phyloP scores from a whole-genome alignment of 2,888 invertebrate genomes.

The Drosophila neutralis region DNA sequence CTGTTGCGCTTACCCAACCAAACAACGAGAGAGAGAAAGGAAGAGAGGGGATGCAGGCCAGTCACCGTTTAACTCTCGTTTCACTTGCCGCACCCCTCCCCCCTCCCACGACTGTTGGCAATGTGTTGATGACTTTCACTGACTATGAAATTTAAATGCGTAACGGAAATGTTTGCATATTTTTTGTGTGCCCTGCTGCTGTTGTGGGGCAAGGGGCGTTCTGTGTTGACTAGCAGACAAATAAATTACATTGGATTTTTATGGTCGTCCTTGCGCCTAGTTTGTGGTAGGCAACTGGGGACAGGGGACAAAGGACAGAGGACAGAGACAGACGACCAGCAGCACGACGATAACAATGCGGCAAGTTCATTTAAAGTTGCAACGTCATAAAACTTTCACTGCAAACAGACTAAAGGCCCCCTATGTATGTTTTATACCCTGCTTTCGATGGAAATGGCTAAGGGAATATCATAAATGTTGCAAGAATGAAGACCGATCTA shows the following conservation, averaged over 20 bases:
- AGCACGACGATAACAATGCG: conserved; percentile 48
- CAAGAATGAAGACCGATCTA: background rate
- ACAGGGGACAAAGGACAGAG: conserved; percentile 21
- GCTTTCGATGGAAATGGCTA: background rate
- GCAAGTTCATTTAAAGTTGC: conserved; percentile 74
- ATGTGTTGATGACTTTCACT: conserved; percentile 82
- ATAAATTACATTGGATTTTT: conserved; percentile 75
- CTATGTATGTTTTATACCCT: conserved; percentile 12
- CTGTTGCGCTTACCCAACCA: conserved; percentile 52
- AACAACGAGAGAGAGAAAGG: background rate
- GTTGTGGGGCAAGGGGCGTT: conserved; percentile 1
- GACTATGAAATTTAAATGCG: conserved; percentile 82
- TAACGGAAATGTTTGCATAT: conserved; percentile 74
- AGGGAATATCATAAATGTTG: background rate
- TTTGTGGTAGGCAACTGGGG: conserved; percentile 67
- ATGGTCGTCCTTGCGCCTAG: conserved; percentile 76
- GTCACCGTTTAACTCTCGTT: conserved; percentile 58
- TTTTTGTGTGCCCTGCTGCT: conserved; percentile 20
- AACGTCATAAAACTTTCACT: conserved; percentile 74
- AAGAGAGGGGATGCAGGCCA: conserved; percentile 4
- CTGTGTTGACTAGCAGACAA: conserved; percentile 65
- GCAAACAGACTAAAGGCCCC: background rate
- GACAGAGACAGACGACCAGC: conserved; percentile 3
- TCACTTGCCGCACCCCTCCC: background rate
- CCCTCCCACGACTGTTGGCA: conserved; percentile 21